Percentiles rank a stretch among this genome's conserved stretches.
Conservation (phyloP, 2,113 vertebrate genomes). For the Albula goreensis region DNA sequence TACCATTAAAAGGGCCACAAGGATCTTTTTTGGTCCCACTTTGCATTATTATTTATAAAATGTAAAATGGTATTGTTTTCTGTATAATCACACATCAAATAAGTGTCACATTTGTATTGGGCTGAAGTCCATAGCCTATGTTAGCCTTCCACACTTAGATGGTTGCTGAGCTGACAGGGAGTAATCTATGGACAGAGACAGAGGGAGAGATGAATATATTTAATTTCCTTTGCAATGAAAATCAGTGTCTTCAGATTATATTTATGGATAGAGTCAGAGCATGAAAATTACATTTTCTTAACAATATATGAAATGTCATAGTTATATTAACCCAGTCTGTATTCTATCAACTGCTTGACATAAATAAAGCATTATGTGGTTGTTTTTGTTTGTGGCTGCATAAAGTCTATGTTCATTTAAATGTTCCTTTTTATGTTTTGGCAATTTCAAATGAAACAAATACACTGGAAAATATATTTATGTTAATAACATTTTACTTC, state of each 20-base stretch:
- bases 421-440: neutral
- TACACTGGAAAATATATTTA: too few species aligned
- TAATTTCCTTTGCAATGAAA: slow-evolving; percentile 16
- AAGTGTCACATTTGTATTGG: neutral
- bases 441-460: neutral
- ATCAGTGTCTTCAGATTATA: slow-evolving; percentile 1
- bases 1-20: too few species aligned
- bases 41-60: too few species aligned
- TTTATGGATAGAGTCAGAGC: slow-evolving; percentile 4
- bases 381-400: neutral
- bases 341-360: neutral
- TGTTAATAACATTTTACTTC: too few species aligned
- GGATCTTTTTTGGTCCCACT: too few species aligned
- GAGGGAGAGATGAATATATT: neutral
- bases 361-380: neutral
- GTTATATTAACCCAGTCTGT: neutral
- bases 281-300: neutral
- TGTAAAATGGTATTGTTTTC: too few species aligned
- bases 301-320: neutral
- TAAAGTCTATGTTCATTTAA: neutral
- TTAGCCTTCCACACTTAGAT: neutral
- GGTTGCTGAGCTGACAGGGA: slow-evolving; percentile 4
- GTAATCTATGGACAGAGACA: neutral
- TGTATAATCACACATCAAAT: too few species aligned
- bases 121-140: neutral